phyloP scores from a whole-genome alignment of 2,797 vertebrate genomes.

The Platalea minor region DNA sequence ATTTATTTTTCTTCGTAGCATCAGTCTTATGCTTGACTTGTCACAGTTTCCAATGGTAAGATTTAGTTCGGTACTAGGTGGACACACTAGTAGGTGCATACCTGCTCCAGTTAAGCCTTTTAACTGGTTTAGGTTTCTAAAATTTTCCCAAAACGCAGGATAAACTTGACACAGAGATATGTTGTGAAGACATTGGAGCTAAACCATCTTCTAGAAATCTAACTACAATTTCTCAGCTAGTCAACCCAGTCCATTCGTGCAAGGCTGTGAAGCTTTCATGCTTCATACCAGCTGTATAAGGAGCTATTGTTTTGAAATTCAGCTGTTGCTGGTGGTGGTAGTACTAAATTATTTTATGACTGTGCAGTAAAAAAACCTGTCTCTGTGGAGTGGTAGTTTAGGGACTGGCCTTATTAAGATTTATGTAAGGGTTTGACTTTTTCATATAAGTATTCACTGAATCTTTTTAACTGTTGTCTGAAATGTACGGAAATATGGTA shows the following conservation, averaged over 20 bases:
- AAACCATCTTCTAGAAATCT: not conserved
- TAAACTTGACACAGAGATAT: not conserved
- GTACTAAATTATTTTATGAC: not conserved
- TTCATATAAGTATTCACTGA: not conserved
- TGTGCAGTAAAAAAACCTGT: not conserved
- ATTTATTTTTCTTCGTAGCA: not conserved
- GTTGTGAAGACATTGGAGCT: not conserved
- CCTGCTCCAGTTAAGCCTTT: not conserved
- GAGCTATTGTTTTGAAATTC: not conserved
- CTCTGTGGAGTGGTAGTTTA: not conserved
- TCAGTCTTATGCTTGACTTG: not conserved
- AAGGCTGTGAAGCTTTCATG: not conserved
- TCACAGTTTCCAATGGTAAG: not conserved
- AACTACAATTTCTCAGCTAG: not conserved
- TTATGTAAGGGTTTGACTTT: not conserved
- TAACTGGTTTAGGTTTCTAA: not conserved
- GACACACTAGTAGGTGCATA: accelerated
- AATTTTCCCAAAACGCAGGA: not conserved
- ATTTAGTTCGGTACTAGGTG: not conserved
- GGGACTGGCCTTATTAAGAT: not conserved
- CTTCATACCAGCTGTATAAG: not conserved
- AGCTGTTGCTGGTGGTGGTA: not conserved
- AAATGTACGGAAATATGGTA: slow-evolving; percentile 51
- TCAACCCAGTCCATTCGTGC: not conserved
- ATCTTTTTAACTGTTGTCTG: slow-evolving; percentile 35